Evolutionary conservation across 2,888 invertebrate genomes (phyloP), one percentile per base, ranked within the genome.

Genomic region (Junonia oenone): DNA sequence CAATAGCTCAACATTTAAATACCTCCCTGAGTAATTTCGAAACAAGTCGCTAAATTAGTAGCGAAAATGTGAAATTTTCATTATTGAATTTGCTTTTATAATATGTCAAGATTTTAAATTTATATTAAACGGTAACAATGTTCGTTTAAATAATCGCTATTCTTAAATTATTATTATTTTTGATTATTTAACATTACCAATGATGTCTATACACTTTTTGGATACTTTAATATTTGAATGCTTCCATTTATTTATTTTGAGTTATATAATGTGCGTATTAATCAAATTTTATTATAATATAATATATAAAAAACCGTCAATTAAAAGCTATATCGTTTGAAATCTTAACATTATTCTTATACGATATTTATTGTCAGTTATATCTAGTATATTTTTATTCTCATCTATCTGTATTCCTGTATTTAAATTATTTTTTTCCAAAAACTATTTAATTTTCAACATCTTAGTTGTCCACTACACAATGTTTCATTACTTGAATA

Each of bases 231-330:
- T 33, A 9, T 31, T 11, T n/a, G 31, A n/a, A n/a, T 29, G 15
- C 45, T 14, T 29, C 2, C 9, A 27, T 6, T 27, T 55, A 58
- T 48, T 58, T 49, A 55, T 53, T 35, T 56, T 40, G 17, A 51
- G 45, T 59, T 59, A 59, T 56, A 55, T 61, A 61, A 61, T 61
- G 56, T 55, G 49, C 13, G 14, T 37, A 35, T 52, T 38, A 29
- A 52, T 46, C 15, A 26, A 27, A 45, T 37, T 33, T 27, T 27
- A 31, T 4, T 31, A 31, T 11, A 22, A 22, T 22, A 3, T 5
- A n/a, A n/a, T 5, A 22, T 22, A 22, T 5, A 3, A 22, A 22
- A 22, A 22, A 22, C 22, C 5, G 22, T 22, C 22, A 5, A 22
- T 5, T 22, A 2, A 22, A 22, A 22, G 22, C 5, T 22, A 22